Conservation (phyloP, 2,113 vertebrate genomes). For the Apaloderma vittatum region DNA sequence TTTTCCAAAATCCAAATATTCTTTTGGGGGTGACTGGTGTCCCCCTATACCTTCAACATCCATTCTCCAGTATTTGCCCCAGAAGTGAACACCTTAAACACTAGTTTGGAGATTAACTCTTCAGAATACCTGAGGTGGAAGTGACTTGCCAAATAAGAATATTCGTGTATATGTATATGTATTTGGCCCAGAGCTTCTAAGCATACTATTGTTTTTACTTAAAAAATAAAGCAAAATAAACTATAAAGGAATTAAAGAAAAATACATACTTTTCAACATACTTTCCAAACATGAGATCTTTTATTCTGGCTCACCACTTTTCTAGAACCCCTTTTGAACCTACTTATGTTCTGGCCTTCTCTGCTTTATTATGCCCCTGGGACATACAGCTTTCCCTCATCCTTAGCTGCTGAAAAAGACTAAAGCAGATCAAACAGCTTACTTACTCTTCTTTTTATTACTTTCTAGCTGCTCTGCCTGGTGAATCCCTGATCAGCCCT, state of each 20-base stretch:
- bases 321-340: background rate
- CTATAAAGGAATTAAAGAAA: background rate
- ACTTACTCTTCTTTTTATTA: slow-evolving; percentile 14
- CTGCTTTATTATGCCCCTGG: background rate
- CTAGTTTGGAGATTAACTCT: background rate
- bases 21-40: background rate
- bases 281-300: background rate
- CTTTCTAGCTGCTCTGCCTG: background rate
- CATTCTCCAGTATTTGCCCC: background rate
- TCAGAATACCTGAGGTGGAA: background rate
- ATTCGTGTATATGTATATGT: no score
- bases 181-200: background rate
- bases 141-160: background rate
- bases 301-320: background rate
- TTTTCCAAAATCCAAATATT: background rate
- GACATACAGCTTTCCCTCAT: background rate
- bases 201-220: background rate
- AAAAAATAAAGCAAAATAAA: background rate
- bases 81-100: background rate
- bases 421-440: slow-evolving; percentile 42
- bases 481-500: slow-evolving; percentile 36
- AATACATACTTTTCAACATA: background rate
- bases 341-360: background rate
- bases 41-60: background rate
- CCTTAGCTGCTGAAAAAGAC: background rate